Percentiles rank a stretch among this genome's conserved stretches.
phyloP scores from a whole-genome alignment of 2,797 vertebrate species.

The Kryptopterus vitreolus region DNA sequence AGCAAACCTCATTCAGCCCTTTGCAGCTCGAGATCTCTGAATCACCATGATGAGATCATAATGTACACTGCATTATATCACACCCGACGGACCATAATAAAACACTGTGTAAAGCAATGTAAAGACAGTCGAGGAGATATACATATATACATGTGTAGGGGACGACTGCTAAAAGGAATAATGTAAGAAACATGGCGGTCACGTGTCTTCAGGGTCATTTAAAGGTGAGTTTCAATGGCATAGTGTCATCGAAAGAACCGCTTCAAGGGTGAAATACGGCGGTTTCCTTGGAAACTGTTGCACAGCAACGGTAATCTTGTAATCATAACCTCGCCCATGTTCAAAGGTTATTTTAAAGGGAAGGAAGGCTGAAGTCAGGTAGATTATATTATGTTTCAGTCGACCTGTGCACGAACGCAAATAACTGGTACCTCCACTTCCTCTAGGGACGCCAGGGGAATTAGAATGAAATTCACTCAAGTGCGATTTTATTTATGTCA shows the following conservation, averaged over 20 bases:
- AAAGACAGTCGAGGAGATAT: not conserved
- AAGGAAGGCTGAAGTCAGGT: conserved; percentile 22
- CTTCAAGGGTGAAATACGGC: conserved; percentile 7
- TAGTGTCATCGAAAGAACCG: conserved; percentile 12
- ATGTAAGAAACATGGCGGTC: not conserved
- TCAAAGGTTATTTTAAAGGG: conserved; percentile 47
- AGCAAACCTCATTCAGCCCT: conserved; percentile 29
- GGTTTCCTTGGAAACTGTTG: conserved; percentile 32
- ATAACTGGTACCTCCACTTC: conserved; percentile 26
- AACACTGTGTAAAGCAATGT: not conserved
- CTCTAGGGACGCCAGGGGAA: not conserved
- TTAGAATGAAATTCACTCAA: not conserved
- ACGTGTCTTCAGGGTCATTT: not conserved
- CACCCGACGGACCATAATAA: not conserved
- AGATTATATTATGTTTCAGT: conserved; percentile 32
- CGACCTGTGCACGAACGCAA: conserved; percentile 26
- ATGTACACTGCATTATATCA: not conserved
- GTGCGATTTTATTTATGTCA: not conserved
- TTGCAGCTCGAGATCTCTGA: conserved; percentile 3
- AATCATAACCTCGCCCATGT: conserved; percentile 48
- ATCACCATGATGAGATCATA: conserved; percentile 14
- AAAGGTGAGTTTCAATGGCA: conserved; percentile 23
- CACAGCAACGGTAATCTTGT: conserved; percentile 33
- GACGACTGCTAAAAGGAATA: not conserved
- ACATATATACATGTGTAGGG: not conserved